Evolutionary conservation across 2,888 invertebrate species (phyloP).

Genomic region (Portevinia maculata): DNA sequence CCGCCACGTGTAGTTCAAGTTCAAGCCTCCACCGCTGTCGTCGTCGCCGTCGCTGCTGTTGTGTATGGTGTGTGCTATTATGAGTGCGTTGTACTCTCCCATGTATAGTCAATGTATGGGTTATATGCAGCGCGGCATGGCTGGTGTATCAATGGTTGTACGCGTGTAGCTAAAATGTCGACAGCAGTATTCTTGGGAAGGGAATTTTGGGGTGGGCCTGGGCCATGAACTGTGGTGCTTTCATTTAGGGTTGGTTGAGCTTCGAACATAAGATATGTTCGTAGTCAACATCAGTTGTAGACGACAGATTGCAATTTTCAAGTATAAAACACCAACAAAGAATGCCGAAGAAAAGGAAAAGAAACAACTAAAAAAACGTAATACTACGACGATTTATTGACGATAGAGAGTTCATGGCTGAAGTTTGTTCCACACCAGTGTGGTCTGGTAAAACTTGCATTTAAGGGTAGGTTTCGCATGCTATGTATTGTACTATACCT

Average conservation of each 20-base stretch:
- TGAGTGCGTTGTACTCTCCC: conserved; percentile 73
- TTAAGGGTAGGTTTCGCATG: conserved; percentile 23
- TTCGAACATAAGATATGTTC: no score
- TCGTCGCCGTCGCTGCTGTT: conserved; percentile 35
- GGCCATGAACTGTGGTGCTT: conserved; percentile 21
- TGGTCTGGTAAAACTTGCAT: neutral
- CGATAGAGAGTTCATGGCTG: conserved; percentile 66
- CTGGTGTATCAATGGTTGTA: neutral
- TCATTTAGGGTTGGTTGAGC: conserved; percentile 47
- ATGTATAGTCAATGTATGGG: conserved; percentile 34
- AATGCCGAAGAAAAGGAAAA: conserved; percentile 23
- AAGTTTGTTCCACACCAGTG: conserved; percentile 17
- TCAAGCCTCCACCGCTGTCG: conserved; percentile 77
- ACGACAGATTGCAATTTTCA: conserved; percentile 23
- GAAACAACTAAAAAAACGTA: conserved; percentile 1
- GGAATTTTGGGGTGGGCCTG: conserved; percentile 9
- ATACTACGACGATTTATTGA: conserved; percentile 34
- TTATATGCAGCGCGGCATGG: conserved; percentile 34
- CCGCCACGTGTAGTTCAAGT: conserved; percentile 83
- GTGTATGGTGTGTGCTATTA: conserved; percentile 40
- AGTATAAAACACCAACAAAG: conserved; percentile 24
- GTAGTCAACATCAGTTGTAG: no score
- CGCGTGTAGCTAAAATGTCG: conserved; percentile 46
- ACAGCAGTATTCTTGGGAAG: conserved; percentile 21
- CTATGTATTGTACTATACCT: no score